A percentile compares a stretch with the other conserved stretches of the same genome.
phyloP scores from a whole-genome alignment of 2,113 vertebrate genomes.

The Silurus meridionalis region DNA sequence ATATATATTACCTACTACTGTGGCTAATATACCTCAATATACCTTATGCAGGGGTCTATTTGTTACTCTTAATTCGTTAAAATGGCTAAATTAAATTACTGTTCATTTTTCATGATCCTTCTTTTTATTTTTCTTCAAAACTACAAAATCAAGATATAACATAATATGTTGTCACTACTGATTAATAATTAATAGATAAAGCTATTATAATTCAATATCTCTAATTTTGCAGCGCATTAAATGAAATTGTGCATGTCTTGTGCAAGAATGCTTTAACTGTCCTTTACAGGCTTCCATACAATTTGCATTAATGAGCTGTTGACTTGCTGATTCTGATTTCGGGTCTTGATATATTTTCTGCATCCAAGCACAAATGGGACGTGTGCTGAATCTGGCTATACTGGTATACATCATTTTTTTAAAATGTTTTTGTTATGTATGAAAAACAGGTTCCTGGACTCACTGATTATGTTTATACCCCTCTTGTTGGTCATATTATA shows the following conservation, averaged over 20 bases:
- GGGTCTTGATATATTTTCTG: too few species aligned
- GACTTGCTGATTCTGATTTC: neutral
- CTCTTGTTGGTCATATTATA: neutral
- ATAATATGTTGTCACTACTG: neutral
- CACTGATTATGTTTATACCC: neutral
- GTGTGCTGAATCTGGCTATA: neutral
- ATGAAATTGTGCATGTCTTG: neutral
- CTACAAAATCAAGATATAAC: neutral
- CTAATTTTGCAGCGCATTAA: neutral
- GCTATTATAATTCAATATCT: neutral
- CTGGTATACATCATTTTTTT: neutral
- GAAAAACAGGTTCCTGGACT: neutral
- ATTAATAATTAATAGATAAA: neutral
- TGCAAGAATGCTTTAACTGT: too few species aligned
- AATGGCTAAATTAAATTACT: neutral
- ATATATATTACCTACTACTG: neutral
- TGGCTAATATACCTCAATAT: too few species aligned
- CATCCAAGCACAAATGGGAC: neutral
- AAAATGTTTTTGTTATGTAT: neutral
- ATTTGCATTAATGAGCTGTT: neutral
- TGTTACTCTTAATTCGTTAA: neutral
- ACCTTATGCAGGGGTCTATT: neutral
- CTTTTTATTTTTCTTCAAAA: neutral
- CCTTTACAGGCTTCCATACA: too few species aligned
- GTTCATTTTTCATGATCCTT: neutral